A percentile compares a stretch with the other conserved stretches of the same genome.
phyloP scores from a whole-genome alignment of 2,888 invertebrate species.

The Lucinisca nassula region DNA sequence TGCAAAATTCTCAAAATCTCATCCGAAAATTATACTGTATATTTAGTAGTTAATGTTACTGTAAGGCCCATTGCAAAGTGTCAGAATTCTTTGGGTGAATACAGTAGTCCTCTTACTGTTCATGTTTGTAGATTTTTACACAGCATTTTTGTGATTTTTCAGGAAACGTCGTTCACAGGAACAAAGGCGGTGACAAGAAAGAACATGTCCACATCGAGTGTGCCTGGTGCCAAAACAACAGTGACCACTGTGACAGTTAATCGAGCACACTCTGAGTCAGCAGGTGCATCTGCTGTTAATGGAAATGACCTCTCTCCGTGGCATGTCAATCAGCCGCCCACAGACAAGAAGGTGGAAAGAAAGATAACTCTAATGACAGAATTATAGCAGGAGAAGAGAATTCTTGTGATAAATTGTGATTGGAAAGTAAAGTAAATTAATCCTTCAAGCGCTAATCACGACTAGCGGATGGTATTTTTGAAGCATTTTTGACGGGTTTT shows the following conservation, averaged over 20 bases:
- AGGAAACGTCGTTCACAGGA: conserved; percentile 82
- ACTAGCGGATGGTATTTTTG: background rate
- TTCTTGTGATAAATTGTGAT: background rate
- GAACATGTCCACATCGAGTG: conserved; percentile 66
- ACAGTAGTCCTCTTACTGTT: no score
- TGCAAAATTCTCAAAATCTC: no score
- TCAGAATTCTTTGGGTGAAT: no score
- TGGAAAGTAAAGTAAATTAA: background rate
- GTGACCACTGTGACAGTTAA: conserved; percentile 58
- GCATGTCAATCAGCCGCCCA: conserved; percentile 70
- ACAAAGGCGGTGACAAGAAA: conserved; percentile 79
- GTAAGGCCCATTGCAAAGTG: no score
- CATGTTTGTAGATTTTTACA: no score
- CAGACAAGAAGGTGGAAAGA: conserved; percentile 76
- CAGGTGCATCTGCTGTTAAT: conserved; percentile 31
- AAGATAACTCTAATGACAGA: conserved; percentile 82
- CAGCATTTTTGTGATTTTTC: no score
- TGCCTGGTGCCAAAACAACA: conserved; percentile 57
- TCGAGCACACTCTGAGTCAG: conserved; percentile 66
- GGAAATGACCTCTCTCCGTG: conserved; percentile 77
- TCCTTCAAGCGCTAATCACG: background rate
- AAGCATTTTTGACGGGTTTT: background rate
- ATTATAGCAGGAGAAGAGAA: conserved; percentile 62
- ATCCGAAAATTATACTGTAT: no score
- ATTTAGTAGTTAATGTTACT: no score